phyloP scores from a whole-genome alignment of 2,113 vertebrate genomes.

The Microtus oregoni region DNA sequence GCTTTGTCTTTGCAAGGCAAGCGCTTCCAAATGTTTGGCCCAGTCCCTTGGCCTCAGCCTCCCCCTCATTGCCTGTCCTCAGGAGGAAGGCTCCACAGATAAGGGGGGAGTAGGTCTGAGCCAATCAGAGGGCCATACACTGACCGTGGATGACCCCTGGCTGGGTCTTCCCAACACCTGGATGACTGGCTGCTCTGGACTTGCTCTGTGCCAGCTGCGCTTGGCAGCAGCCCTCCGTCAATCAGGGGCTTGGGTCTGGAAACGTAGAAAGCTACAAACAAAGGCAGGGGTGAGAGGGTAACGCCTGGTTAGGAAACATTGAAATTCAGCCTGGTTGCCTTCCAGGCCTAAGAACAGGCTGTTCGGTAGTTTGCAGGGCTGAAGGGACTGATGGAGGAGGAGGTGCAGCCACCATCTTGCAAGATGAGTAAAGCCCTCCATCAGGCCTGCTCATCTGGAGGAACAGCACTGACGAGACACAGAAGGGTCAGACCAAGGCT shows the following conservation, averaged over 20 bases:
- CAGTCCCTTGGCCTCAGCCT: not conserved
- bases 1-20: slow-evolving; percentile 74
- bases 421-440: not conserved
- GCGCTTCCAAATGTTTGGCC: slow-evolving; percentile 82
- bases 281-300: slow-evolving; percentile 47
- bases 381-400: not conserved
- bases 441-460: not conserved
- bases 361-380: not conserved
- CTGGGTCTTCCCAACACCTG: slow-evolving; percentile 75
- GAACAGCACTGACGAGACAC: no score
- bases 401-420: not conserved
- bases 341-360: slow-evolving; percentile 52
- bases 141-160: slow-evolving; percentile 69
- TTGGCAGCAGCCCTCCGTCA: slow-evolving; percentile 54
- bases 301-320: slow-evolving; percentile 59
- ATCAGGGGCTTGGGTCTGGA: slow-evolving; percentile 51
- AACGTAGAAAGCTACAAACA: slow-evolving; percentile 45
- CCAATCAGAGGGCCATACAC: slow-evolving; percentile 47
- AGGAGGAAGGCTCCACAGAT: slow-evolving; percentile 68
- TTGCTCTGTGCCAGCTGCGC: slow-evolving; percentile 29
- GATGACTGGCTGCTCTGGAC: slow-evolving; percentile 47
- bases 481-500: not conserved
- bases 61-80: not conserved
- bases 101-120: not conserved
- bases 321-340: slow-evolving; percentile 32